Percentiles rank a stretch among this genome's conserved stretches.
Conservation (phyloP, 2,888 invertebrate genomes). For the Drosophila diplacantha region DNA sequence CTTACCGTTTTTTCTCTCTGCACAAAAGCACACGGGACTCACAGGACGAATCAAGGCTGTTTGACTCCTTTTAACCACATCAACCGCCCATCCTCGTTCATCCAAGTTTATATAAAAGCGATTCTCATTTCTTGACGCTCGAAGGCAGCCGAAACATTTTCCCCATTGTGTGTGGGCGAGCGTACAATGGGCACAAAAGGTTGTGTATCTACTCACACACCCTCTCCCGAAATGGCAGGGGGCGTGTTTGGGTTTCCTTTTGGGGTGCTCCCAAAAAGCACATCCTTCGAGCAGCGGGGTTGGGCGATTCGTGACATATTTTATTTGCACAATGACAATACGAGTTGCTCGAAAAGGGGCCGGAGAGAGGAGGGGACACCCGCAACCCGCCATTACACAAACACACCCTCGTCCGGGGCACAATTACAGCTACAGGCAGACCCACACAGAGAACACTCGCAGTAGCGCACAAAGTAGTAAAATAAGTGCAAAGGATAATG, state of each 20-base stretch:
- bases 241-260: constrained; percentile 57
- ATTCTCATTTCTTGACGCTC: constrained; percentile 47
- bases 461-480: constrained; percentile 63
- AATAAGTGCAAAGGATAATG: constrained; percentile 75
- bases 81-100: constrained; percentile 42
- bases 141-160: constrained; percentile 37
- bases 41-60: constrained; percentile 20
- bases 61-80: constrained; percentile 35
- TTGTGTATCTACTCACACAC: constrained; percentile 57
- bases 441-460: constrained; percentile 23
- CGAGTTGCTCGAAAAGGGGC: constrained; percentile 58
- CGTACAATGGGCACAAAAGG: constrained; percentile 68
- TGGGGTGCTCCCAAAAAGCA: constrained; percentile 37
- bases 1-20: not conserved
- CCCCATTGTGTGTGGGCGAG: constrained; percentile 43
- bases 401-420: constrained; percentile 54
- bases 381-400: constrained; percentile 65
- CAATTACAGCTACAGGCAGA: constrained; percentile 39
- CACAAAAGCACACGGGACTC: not conserved
- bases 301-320: constrained; percentile 74
- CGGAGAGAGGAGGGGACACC: constrained; percentile 7
- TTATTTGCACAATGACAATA: constrained; percentile 75
- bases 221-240: constrained; percentile 31
- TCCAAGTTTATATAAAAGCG: constrained; percentile 66
- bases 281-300: constrained; percentile 45